Evolutionary conservation across 2,888 invertebrate species (phyloP).

Genomic region (Lasioglossum vierecki): DNA sequence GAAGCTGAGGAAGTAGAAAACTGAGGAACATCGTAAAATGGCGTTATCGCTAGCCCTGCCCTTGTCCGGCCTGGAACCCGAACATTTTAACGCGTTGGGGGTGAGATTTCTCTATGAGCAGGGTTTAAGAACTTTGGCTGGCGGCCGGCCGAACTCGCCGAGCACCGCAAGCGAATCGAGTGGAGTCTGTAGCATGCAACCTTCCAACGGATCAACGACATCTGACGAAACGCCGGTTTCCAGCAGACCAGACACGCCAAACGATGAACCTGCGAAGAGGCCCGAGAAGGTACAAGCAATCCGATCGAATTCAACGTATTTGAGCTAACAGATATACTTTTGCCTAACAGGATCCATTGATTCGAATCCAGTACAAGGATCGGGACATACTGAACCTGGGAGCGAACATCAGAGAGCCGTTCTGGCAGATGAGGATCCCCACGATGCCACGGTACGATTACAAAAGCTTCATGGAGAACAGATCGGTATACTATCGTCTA

Average conservation of each 20-base stretch:
- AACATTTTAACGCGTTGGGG: constrained; percentile 85
- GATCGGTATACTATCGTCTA: constrained; percentile 87
- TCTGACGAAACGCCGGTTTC: constrained; percentile 56
- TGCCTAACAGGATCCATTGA: constrained; percentile 38
- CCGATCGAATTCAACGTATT: background rate
- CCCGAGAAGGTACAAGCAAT: constrained; percentile 42
- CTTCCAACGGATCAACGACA: constrained; percentile 84
- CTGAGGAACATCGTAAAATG: constrained; percentile 80
- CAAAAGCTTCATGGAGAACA: constrained; percentile 87
- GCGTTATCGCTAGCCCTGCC: constrained; percentile 87
- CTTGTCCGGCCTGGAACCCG: constrained; percentile 86
- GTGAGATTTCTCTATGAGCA: constrained; percentile 83
- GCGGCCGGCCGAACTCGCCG: constrained; percentile 84
- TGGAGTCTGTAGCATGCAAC: constrained; percentile 87
- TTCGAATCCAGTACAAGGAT: constrained; percentile 84
- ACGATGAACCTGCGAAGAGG: constrained; percentile 22
- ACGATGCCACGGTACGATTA: constrained; percentile 86
- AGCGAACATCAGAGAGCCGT: constrained; percentile 85
- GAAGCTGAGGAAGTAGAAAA: background rate
- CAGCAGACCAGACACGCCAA: constrained; percentile 69
- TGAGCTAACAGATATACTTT: background rate
- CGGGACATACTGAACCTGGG: constrained; percentile 87
- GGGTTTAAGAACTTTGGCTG: constrained; percentile 63
- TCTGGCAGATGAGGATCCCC: constrained; percentile 86
- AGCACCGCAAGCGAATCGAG: constrained; percentile 86